A percentile compares a stretch with the other conserved stretches of the same genome.
Conservation (phyloP, 2,113 vertebrate genomes). For the Ptilonorhynchus violaceus region DNA sequence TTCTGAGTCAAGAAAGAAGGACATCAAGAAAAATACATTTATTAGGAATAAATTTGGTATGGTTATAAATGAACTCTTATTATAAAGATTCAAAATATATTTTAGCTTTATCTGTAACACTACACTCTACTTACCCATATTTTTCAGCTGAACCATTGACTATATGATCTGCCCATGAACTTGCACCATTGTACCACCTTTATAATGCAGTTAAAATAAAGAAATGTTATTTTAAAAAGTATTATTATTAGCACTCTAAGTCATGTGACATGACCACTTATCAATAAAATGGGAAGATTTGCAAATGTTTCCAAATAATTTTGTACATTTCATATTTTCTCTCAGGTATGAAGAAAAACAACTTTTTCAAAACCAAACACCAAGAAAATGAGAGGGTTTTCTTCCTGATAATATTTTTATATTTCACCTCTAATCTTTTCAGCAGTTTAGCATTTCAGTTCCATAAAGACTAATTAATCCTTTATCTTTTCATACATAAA, state of each 20-base stretch:
- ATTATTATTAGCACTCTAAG: neutral
- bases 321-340: neutral
- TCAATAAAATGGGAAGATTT: neutral
- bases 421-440: neutral
- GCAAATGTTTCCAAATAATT: neutral
- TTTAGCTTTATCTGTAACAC: constrained; percentile 8
- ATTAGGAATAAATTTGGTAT: neutral
- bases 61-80: neutral
- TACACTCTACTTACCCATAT: constrained; percentile 71
- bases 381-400: neutral
- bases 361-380: neutral
- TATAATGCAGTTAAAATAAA: constrained; percentile 71
- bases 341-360: neutral
- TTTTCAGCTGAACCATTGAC: constrained; percentile 76
- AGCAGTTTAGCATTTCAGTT: neutral
- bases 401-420: neutral
- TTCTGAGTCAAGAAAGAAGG: neutral
- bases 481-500: neutral
- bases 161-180: constrained; percentile 77
- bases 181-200: constrained; percentile 79
- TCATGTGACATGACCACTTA: neutral
- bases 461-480: neutral
- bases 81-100: neutral
- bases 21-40: neutral
- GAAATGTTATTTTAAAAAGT: constrained; percentile 36